Percentiles rank a stretch among this genome's conserved stretches.
phyloP scores from a whole-genome alignment of 2,113 vertebrate species.

The Phaethornis superciliosus region DNA sequence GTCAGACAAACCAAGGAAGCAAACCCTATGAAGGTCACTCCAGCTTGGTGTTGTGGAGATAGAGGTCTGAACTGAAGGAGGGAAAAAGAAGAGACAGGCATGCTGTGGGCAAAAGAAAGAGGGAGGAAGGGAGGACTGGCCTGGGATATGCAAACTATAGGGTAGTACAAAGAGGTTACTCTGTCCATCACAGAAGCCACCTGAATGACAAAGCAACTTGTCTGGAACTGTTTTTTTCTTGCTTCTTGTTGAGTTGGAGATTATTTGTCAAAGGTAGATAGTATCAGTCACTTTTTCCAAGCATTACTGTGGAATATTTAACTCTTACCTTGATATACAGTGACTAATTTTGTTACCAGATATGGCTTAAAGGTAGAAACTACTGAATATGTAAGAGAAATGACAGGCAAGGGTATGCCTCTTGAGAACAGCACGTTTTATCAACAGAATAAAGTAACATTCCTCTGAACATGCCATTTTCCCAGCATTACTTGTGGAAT shows the following conservation, averaged over 20 bases:
- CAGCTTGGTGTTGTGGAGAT: background rate
- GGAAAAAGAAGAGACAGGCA: background rate
- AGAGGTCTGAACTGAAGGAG: background rate
- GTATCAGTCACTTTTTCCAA: background rate
- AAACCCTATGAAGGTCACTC: background rate
- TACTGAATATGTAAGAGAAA: background rate
- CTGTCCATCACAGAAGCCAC: background rate
- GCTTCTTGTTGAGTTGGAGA: background rate
- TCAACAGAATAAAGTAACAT: background rate
- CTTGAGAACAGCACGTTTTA: background rate
- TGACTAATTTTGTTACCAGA: background rate
- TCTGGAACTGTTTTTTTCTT: background rate
- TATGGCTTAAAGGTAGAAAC: background rate
- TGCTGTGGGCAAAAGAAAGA: background rate
- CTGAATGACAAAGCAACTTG: background rate
- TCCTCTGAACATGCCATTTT: background rate
- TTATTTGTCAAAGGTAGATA: background rate
- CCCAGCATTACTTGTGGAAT: background rate
- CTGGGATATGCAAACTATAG: background rate
- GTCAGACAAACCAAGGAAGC: background rate
- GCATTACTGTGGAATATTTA: background rate
- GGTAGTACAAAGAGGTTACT: background rate
- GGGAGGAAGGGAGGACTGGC: background rate
- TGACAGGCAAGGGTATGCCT: rapidly evolving
- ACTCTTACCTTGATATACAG: background rate